Conservation (phyloP, 1,140 invertebrate species). For the Drosophila teissieri region DNA sequence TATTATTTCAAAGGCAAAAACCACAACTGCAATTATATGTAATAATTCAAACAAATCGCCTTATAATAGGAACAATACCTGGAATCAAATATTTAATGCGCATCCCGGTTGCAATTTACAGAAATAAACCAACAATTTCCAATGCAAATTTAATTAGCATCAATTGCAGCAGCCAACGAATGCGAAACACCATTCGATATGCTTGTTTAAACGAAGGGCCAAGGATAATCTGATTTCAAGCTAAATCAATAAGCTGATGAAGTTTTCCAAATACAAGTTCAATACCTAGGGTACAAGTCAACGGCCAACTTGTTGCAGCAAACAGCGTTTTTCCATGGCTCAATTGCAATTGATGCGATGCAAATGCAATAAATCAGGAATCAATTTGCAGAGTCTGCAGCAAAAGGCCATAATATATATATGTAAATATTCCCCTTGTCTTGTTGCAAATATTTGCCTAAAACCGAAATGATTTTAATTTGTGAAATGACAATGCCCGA, state of each 20-base stretch:
- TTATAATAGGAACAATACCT: too few species aligned
- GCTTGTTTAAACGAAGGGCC: too few species aligned
- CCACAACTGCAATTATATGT: too few species aligned
- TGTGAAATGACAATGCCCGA: conserved; percentile 29
- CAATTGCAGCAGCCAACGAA: too few species aligned
- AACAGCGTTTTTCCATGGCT: conserved; percentile 12
- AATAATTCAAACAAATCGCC: too few species aligned
- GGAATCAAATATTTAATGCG: too few species aligned
- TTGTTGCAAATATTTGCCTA: conserved; percentile 36
- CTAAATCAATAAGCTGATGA: conserved; percentile 57
- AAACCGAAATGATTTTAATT: conserved; percentile 38
- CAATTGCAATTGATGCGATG: conserved; percentile 35
- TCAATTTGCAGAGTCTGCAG: conserved; percentile 43
- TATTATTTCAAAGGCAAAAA: too few species aligned
- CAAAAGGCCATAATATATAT: not conserved
- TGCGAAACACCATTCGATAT: too few species aligned
- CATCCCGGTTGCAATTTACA: not conserved
- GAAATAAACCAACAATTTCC: conserved; percentile 1
- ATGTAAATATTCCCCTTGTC: not conserved
- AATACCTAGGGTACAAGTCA: conserved; percentile 42
- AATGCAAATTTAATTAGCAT: not conserved
- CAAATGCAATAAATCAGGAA: conserved; percentile 71
- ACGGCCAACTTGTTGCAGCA: conserved; percentile 58
- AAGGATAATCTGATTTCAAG: conserved; percentile 41
- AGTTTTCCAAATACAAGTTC: conserved; percentile 13